These are phyloP conservation scores for Cyphomyrus plagiostoma DNA, from an alignment of 2,113 vertebrate species.

Conservation along the genomic window DNA sequence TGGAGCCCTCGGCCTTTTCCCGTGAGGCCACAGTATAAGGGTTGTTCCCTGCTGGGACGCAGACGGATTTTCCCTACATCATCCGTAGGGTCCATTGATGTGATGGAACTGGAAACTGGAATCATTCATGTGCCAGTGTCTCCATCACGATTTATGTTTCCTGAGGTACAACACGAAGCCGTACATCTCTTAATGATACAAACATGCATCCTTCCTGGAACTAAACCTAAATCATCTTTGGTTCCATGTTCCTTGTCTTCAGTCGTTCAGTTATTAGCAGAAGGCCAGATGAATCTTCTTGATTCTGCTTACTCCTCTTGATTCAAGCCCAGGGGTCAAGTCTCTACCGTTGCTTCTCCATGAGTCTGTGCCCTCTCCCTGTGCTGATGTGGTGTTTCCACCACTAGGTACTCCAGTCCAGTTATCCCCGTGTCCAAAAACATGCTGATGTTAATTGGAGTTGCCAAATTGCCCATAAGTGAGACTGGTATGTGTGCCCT, in stretches of 20 bases:
- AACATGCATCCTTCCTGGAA: not conserved
- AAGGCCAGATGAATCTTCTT: not conserved
- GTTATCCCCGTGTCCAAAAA: not conserved
- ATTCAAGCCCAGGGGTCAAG: not conserved
- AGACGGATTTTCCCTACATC: conserved; percentile 22
- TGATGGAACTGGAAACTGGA: not conserved
- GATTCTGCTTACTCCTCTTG: not conserved
- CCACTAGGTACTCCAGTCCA: not conserved
- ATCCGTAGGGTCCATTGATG: not conserved
- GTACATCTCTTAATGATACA: not conserved
- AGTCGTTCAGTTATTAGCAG: not conserved
- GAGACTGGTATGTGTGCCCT: not conserved
- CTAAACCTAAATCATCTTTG: not conserved
- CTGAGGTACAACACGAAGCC: not conserved
- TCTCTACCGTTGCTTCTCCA: not conserved
- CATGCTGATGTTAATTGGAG: too few species aligned
- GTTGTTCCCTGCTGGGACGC: conserved; percentile 6
- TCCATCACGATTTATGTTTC: not conserved
- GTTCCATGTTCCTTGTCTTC: not conserved
- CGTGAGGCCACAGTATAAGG: not conserved
- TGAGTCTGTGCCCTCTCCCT: not conserved
- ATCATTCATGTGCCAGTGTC: not conserved
- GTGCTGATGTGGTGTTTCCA: not conserved
- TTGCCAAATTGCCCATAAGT: not conserved
- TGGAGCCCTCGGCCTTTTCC: conserved; percentile 22